phyloP scores from a whole-genome alignment of 92 coral and sea anemone genomes.

The Anthopleura xanthogrammica region DNA sequence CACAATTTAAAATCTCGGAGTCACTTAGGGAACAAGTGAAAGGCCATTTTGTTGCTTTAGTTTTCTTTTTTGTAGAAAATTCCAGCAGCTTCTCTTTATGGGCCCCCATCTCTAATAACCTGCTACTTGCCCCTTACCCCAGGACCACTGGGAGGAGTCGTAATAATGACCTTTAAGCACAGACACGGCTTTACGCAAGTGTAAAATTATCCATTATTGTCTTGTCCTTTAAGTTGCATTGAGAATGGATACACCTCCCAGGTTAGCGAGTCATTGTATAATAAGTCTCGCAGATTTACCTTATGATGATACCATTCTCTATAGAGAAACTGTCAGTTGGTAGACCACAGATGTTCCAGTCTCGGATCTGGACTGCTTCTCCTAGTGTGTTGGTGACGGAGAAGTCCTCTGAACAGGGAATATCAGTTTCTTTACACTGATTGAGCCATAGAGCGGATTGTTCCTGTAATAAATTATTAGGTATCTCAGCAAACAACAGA shows the following conservation, averaged over 20 bases:
- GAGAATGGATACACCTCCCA: too few species aligned
- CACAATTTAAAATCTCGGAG: not conserved
- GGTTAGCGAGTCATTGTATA: too few species aligned
- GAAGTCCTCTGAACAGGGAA: conserved; percentile 97
- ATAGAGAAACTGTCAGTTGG: conserved; percentile 99
- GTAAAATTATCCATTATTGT: too few species aligned
- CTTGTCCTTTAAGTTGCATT: too few species aligned
- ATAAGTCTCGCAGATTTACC: conserved; percentile 31
- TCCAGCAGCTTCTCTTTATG: not conserved
- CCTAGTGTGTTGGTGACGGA: conserved; percentile 94
- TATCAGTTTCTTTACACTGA: conserved; percentile 63
- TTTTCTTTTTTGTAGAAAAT: too few species aligned
- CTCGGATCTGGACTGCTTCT: conserved; percentile 94
- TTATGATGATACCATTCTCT: conserved; percentile 96
- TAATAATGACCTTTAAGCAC: too few species aligned
- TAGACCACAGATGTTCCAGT: conserved; percentile 97
- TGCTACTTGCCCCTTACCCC: not conserved
- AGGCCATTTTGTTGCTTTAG: not conserved
- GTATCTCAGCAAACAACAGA: not conserved
- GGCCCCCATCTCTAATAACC: not conserved
- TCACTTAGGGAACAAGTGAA: not conserved
- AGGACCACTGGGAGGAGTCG: not conserved
- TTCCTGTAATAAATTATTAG: conserved; percentile 41
- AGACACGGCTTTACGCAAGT: too few species aligned
- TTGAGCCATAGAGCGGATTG: conserved; percentile 79